These are phyloP conservation scores for Pyrgilauda ruficollis DNA, from an alignment of 2,113 vertebrate species.

Conservation along the genomic window DNA sequence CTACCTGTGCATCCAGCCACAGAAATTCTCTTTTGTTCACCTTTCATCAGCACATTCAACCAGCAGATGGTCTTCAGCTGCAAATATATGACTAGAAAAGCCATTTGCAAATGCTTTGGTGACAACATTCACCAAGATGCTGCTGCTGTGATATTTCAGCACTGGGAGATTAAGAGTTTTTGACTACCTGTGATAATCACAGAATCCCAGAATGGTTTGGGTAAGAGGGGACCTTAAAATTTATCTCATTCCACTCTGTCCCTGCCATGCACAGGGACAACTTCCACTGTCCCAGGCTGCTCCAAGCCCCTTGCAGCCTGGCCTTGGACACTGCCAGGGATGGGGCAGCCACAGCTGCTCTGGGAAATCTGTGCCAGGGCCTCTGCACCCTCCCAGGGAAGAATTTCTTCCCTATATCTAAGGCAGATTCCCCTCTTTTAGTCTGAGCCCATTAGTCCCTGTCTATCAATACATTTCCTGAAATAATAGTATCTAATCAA, in stretches of 20 bases:
- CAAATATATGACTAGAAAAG: not conserved
- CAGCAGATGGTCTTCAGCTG: not conserved
- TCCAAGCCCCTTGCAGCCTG: accelerated
- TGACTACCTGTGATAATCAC: not conserved
- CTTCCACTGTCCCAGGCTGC: accelerated
- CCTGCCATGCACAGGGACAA: not conserved
- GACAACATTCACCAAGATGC: not conserved
- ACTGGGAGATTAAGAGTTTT: not conserved
- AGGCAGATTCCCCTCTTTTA: not conserved
- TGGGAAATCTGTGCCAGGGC: not conserved
- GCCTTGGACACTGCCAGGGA: not conserved
- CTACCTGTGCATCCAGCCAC: not conserved
- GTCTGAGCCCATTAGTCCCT: not conserved
- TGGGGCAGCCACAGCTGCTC: not conserved
- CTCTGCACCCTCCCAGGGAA: accelerated
- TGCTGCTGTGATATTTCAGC: not conserved
- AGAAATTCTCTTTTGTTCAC: not conserved
- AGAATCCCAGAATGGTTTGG: not conserved
- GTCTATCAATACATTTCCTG: not conserved
- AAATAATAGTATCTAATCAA: not conserved
- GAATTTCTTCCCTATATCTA: not conserved
- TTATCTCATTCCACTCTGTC: not conserved
- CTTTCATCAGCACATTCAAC: not conserved
- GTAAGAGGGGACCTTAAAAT: not conserved
- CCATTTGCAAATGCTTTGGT: not conserved